A percentile compares a stretch with the other conserved stretches of the same genome.
phyloP scores from a whole-genome alignment of 2,888 invertebrate genomes.

The Argyra leucocephala region DNA sequence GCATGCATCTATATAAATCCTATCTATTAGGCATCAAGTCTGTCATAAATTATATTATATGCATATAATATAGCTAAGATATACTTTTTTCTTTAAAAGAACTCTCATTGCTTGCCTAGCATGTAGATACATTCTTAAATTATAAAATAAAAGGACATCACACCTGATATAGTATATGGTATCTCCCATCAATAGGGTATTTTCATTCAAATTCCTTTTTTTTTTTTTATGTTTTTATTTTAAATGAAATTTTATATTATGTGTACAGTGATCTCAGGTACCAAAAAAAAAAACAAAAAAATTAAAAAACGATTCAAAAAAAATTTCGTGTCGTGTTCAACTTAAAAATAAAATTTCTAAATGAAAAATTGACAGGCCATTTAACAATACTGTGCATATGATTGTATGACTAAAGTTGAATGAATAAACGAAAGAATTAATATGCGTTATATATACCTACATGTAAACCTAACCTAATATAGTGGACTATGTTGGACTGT shows the following conservation, averaged over 20 bases:
- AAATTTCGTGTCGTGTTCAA: not conserved
- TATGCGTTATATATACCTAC: not conserved
- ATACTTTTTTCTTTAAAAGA: too few species aligned
- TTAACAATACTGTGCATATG: not conserved
- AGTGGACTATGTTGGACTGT: too few species aligned
- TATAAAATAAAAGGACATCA: not conserved
- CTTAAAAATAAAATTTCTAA: not conserved
- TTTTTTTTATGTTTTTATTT: too few species aligned
- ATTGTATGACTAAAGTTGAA: not conserved
- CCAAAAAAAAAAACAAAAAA: too few species aligned
- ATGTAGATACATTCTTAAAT: too few species aligned
- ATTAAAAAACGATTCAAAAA: not conserved
- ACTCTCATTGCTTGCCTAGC: too few species aligned
- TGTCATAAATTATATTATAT: not conserved
- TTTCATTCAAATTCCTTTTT: not conserved
- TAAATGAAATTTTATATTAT: too few species aligned
- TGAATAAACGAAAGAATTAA: not conserved
- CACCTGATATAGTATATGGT: not conserved
- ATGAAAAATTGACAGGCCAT: conserved; percentile 1
- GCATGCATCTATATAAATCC: not conserved
- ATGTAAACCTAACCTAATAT: not conserved
- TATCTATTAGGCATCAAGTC: conserved; percentile 1
- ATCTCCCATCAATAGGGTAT: not conserved
- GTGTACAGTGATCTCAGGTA: not conserved
- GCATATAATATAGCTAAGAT: too few species aligned